Conservation (phyloP, 1,140 invertebrate genomes). For the Lethrus apterus region DNA sequence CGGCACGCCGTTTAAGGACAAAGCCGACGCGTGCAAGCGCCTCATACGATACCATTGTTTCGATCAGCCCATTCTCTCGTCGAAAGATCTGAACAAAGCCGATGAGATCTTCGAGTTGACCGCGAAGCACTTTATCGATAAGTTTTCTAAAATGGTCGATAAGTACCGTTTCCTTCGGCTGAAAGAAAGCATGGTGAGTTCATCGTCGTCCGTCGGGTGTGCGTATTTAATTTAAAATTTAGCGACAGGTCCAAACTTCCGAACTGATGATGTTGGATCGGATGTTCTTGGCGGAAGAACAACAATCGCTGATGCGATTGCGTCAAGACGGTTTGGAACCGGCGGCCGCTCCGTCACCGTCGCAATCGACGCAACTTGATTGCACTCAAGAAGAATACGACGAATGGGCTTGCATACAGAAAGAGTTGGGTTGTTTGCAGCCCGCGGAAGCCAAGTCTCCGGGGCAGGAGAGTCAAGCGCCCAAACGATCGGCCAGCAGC, state of each 20-base stretch:
- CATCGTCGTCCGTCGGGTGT: not conserved
- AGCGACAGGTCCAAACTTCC: constrained; percentile 60
- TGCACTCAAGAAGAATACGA: constrained; percentile 48
- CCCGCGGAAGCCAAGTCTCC: constrained; percentile 10
- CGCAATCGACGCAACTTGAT: not conserved
- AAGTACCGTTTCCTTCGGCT: constrained; percentile 74
- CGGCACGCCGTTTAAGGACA: constrained; percentile 63
- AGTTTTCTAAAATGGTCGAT: constrained; percentile 65
- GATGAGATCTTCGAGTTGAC: constrained; percentile 71
- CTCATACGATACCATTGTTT: constrained; percentile 77
- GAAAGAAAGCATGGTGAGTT: constrained; percentile 71
- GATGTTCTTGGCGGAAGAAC: constrained; percentile 62
- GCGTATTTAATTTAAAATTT: constrained; percentile 7
- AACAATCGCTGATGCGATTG: constrained; percentile 50
- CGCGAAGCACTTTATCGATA: constrained; percentile 63
- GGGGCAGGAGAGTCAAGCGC: constrained; percentile 10
- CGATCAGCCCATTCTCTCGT: constrained; percentile 58
- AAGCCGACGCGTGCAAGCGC: constrained; percentile 70
- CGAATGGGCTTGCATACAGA: constrained; percentile 62
- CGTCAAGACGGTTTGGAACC: constrained; percentile 40
- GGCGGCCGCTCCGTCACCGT: constrained; percentile 11
- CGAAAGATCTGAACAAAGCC: constrained; percentile 63
- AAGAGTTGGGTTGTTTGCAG: constrained; percentile 52
- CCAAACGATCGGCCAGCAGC: constrained; percentile 31
- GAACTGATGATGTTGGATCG: constrained; percentile 67